Evolutionary conservation across 92 coral and sea anemone species (phyloP), one percentile per base, ranked within the genome.

Genomic region (Heliopora coerulea): DNA sequence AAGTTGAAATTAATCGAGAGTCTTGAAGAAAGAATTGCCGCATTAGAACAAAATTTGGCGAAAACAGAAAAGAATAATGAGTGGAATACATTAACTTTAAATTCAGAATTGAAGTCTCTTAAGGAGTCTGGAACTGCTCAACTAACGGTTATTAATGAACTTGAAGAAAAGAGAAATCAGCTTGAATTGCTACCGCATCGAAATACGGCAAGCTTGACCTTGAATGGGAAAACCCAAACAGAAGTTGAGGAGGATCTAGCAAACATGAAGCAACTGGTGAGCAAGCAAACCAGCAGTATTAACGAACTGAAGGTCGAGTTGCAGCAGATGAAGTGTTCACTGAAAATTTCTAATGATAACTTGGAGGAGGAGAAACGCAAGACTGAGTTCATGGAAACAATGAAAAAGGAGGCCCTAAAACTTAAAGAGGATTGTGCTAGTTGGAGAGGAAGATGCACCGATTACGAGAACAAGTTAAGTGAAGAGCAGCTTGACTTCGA

Each of bases 361-460:
- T 23, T 56, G 61, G 61, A 17, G 3, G 31, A 56, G 30, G 61
- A 56, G 17, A 56, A 23, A 7, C 30, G 59, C 40, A 64, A 48
- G 61, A 49, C 72, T 26, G 78, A 69, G 54, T 82, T 83, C 44
- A 15, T 84, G 18, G 97, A 88, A 58, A 75, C 73, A 13, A 57
- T 83, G 30, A 90, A 85, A 60, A 81, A 79, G 14, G 90, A 87
- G 50, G 77, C 88, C 25, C 56, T 80, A 1, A 62, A 74, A 27
- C 83, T 85, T 8, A 89, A 88, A 67, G 84, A 72, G 54, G 86
- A 90, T 42, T 87, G 90, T 44, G 72, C 88, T 8, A 54, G 56
- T 24, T 30, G 78, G 62, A 48, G 78, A 20, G 79, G 65, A 42
- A 82, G 81, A 6, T 56, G 61, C 23, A 17, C 30, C 28, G 61